phyloP scores from a whole-genome alignment of 2,888 invertebrate genomes.

The Troides oblongomaculatus region DNA sequence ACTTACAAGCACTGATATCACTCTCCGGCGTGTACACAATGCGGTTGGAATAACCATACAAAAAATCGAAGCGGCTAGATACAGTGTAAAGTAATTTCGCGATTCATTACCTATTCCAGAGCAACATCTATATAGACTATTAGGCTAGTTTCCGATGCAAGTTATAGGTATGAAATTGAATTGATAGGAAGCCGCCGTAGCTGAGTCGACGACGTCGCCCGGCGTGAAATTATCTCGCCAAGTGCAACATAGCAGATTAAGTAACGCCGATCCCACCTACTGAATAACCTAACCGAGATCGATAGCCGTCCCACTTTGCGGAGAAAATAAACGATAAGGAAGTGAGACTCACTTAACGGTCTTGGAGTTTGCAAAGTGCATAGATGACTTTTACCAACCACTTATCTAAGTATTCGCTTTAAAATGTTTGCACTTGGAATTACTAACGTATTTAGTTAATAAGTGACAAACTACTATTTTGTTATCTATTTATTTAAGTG shows the following conservation, averaged over 20 bases:
- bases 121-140: constrained; percentile 21
- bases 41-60: not conserved
- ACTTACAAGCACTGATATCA: constrained; percentile 43
- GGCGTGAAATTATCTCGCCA: constrained; percentile 65
- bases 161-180: constrained; percentile 65
- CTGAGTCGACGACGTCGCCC: constrained; percentile 38
- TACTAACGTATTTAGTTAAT: not conserved
- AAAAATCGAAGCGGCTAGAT: constrained; percentile 9
- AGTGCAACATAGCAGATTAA: constrained; percentile 65
- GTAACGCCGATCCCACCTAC: constrained; percentile 51
- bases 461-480: not conserved
- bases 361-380: constrained; percentile 28
- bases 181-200: constrained; percentile 49
- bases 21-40: constrained; percentile 11
- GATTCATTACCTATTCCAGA: constrained; percentile 24
- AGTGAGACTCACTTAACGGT: constrained; percentile 30
- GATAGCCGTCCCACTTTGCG: constrained; percentile 56
- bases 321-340: constrained; percentile 45
- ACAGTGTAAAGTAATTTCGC: constrained; percentile 23
- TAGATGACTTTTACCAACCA: constrained; percentile 24
- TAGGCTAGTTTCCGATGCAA: constrained; percentile 37
- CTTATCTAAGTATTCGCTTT: constrained; percentile 16
- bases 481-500: not conserved
- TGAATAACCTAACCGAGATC: constrained; percentile 47
- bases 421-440: constrained; percentile 11